These are phyloP conservation scores for Tiaroga cobitis DNA, from an alignment of 2,797 vertebrate genomes.

Conservation along the genomic window DNA sequence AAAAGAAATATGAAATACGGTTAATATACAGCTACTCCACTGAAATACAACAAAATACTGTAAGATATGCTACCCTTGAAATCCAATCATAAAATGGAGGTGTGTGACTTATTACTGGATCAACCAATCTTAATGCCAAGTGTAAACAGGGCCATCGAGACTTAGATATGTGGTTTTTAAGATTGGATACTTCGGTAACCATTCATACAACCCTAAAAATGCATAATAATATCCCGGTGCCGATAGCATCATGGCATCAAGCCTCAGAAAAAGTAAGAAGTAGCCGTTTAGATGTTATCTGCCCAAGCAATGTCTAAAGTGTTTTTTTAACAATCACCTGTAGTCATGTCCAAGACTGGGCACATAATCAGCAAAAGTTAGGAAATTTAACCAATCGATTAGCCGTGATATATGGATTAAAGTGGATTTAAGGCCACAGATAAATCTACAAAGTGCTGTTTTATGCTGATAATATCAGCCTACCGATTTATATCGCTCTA, in stretches of 20 bases:
- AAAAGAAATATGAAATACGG: background rate
- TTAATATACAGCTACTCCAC: background rate
- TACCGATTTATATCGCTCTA: slow-evolving; percentile 33
- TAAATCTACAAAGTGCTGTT: slow-evolving; percentile 31
- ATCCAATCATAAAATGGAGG: background rate
- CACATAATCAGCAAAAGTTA: slow-evolving; percentile 19
- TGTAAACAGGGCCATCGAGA: background rate
- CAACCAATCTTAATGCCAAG: background rate
- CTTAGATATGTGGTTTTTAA: background rate
- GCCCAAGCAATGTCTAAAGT: background rate
- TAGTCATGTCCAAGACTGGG: background rate
- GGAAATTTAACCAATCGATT: slow-evolving; percentile 6
- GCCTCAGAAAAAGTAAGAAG: background rate
- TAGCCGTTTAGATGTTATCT: background rate
- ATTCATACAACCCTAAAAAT: background rate
- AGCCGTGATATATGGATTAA: slow-evolving; percentile 34
- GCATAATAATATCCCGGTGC: too few species aligned
- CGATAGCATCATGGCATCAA: background rate
- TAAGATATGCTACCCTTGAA: background rate
- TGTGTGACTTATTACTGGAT: background rate
- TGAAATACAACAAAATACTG: background rate
- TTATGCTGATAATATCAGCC: slow-evolving; percentile 24
- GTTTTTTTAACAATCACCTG: background rate
- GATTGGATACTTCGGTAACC: background rate
- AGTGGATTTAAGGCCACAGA: slow-evolving; percentile 6